Conservation (phyloP, 2,888 invertebrate genomes). For the Drosophila diplacantha region DNA sequence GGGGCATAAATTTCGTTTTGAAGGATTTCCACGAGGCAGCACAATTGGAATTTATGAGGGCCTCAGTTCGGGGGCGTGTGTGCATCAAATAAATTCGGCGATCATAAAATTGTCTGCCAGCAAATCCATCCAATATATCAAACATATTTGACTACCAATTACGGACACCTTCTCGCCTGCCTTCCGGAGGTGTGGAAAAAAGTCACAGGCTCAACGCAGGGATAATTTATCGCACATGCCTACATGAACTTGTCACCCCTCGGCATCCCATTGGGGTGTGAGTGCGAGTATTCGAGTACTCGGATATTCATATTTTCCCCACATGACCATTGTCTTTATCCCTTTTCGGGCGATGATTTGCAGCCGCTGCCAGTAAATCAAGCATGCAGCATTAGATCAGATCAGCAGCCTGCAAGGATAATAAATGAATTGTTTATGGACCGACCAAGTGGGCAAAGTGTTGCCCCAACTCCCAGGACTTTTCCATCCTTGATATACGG, state of each 20-base stretch:
- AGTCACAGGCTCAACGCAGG: conserved; percentile 17
- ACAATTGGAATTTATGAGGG: conserved; percentile 50
- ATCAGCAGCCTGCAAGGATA: conserved; percentile 60
- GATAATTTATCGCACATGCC: conserved; percentile 76
- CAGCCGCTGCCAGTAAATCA: conserved; percentile 76
- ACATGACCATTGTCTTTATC: conserved; percentile 44
- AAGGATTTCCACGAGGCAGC: conserved; percentile 62
- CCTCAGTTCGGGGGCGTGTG: conserved; percentile 35
- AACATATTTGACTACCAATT: conserved; percentile 70
- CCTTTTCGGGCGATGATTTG: conserved; percentile 70
- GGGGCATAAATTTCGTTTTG: conserved; percentile 54
- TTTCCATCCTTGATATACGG: conserved; percentile 37
- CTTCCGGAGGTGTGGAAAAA: conserved; percentile 22
- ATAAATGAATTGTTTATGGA: conserved; percentile 73
- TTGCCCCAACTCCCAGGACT: background rate
- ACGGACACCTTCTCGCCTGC: conserved; percentile 50
- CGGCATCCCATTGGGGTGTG: conserved; percentile 11
- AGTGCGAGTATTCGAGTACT: conserved; percentile 17
- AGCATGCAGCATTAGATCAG: conserved; percentile 72
- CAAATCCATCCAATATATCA: conserved; percentile 69
- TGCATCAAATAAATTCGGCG: conserved; percentile 67
- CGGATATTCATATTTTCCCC: conserved; percentile 52
- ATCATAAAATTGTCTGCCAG: conserved; percentile 70
- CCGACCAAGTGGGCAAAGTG: conserved; percentile 44
- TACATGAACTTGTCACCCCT: conserved; percentile 58